Percentiles rank a stretch among this genome's conserved stretches.
Evolutionary conservation across 1,140 invertebrate genomes (phyloP).

Genomic region (Listronotus oregonensis): DNA sequence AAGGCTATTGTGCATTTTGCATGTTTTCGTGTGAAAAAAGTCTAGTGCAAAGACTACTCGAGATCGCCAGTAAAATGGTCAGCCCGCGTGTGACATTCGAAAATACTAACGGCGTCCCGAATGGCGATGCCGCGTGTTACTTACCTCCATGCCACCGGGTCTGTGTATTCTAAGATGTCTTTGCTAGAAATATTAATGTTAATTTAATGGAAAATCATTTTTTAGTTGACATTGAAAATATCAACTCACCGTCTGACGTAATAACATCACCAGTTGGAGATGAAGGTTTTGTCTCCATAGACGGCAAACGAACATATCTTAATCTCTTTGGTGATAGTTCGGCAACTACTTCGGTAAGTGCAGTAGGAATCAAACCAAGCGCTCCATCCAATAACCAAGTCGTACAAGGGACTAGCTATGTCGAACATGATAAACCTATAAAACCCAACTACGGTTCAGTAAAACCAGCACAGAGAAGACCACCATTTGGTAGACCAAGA

Average conservation of each 20-base stretch:
- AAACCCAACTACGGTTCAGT: slow-evolving; percentile 42
- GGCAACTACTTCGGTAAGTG: slow-evolving; percentile 42
- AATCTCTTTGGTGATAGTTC: slow-evolving; percentile 72
- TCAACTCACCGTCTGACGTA: slow-evolving; percentile 62
- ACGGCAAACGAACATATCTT: slow-evolving; percentile 86
- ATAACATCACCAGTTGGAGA: slow-evolving; percentile 77
- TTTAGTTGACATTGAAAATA: slow-evolving; percentile 51
- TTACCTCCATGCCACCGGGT: too few relatives aligned
- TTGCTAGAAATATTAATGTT: too few relatives aligned
- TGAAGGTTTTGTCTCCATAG: slow-evolving; percentile 89
- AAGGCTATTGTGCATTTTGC: too few relatives aligned
- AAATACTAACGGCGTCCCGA: too few relatives aligned
- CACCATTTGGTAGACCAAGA: slow-evolving; percentile 60
- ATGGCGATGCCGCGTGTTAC: too few relatives aligned
- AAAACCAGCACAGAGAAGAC: slow-evolving; percentile 57
- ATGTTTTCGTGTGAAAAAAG: too few relatives aligned
- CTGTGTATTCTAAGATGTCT: too few relatives aligned
- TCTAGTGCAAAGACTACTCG: too few relatives aligned
- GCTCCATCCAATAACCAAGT: slow-evolving; percentile 50
- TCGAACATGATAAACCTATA: slow-evolving; percentile 55
- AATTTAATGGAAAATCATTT: too few relatives aligned
- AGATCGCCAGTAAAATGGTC: too few relatives aligned
- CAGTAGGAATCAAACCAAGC: slow-evolving; percentile 46
- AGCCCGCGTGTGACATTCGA: too few relatives aligned
- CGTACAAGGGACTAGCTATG: slow-evolving; percentile 62